phyloP scores from a whole-genome alignment of 2,888 invertebrate genomes.

The Hartigia nigra region DNA sequence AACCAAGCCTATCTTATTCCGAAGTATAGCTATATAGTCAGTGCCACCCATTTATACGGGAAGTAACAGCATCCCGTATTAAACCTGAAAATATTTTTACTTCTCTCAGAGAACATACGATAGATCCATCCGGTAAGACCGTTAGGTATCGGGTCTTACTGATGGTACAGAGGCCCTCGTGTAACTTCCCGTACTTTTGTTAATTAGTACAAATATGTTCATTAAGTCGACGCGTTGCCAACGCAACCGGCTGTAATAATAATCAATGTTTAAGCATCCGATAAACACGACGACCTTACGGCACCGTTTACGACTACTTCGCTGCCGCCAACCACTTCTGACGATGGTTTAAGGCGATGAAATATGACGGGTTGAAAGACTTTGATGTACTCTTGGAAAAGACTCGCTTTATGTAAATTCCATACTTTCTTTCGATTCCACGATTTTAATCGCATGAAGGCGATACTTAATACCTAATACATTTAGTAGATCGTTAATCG shows the following conservation, averaged over 20 bases:
- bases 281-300: conserved; percentile 33
- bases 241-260: conserved; percentile 22
- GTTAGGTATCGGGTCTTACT: background rate
- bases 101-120: background rate
- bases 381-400: background rate
- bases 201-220: conserved; percentile 31
- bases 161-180: background rate
- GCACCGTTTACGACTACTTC: background rate
- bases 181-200: background rate
- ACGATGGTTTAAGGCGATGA: background rate
- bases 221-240: conserved; percentile 35
- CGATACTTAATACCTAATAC: background rate
- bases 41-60: background rate
- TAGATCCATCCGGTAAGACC: background rate
- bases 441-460: too few species aligned
- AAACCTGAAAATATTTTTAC: background rate
- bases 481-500: background rate
- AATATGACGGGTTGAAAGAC: background rate
- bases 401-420: background rate
- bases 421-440: background rate
- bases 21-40: background rate
- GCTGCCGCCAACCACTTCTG: background rate
- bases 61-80: background rate
- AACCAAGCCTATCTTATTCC: background rate
- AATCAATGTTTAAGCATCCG: conserved; percentile 35